Evolutionary conservation across 2,797 vertebrate genomes (phyloP).

Genomic region (Rhinichthys osculus): DNA sequence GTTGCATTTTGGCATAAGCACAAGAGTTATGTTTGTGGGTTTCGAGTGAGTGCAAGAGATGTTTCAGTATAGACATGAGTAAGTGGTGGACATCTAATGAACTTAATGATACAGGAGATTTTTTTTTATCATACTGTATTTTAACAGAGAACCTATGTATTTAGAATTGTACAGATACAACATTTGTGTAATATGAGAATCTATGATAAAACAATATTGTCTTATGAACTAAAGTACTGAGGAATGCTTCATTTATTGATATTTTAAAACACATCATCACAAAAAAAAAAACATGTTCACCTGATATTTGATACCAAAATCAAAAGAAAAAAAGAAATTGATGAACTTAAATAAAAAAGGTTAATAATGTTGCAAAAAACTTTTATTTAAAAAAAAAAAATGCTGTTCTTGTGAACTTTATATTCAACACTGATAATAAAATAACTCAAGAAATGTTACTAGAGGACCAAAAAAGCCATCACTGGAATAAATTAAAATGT

Average conservation of each 20-base stretch:
- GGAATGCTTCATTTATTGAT: background rate
- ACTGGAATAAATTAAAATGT: background rate
- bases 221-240: background rate
- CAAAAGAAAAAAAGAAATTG: background rate
- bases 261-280: background rate
- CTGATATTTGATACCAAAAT: background rate
- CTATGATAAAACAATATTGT: constrained; percentile 6
- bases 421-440: background rate
- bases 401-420: background rate
- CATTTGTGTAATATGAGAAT: background rate
- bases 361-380: background rate
- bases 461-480: background rate
- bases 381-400: background rate
- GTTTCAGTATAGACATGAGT: background rate
- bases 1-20: background rate
- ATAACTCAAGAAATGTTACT: background rate
- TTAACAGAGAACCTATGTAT: background rate
- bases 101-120: background rate
- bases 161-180: constrained; percentile 28
- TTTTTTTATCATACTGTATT: background rate
- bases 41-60: background rate
- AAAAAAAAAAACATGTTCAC: background rate
- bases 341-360: background rate
- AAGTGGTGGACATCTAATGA: background rate
- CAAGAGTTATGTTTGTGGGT: background rate